Percentiles rank a stretch among this genome's conserved stretches.
phyloP scores from a whole-genome alignment of 2,797 vertebrate species.

The Botia almorhae region DNA sequence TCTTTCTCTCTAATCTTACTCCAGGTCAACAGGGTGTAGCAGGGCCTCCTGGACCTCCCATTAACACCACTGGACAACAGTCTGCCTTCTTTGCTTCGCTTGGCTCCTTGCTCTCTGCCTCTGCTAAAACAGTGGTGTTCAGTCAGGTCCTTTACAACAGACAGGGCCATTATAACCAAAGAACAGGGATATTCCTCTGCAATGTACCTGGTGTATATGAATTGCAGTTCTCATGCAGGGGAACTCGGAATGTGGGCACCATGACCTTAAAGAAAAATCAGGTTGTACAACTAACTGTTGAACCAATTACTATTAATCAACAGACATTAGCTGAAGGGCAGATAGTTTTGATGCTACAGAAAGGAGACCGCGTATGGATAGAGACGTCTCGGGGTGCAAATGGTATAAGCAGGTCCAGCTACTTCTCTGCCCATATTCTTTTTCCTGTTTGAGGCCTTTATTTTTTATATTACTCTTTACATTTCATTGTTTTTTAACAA shows the following conservation, averaged over 20 bases:
- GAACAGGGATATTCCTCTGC: slow-evolving; percentile 55
- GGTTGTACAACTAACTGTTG: neutral
- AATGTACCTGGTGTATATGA: slow-evolving; percentile 45
- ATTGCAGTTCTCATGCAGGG: slow-evolving; percentile 46
- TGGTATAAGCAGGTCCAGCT: slow-evolving; percentile 9
- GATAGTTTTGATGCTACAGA: slow-evolving; percentile 37
- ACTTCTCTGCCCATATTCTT: slow-evolving; percentile 38
- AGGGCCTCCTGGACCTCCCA: slow-evolving; percentile 29
- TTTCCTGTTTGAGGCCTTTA: slow-evolving; percentile 18
- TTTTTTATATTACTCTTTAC: neutral
- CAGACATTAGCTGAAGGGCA: slow-evolving; percentile 45
- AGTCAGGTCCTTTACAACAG: slow-evolving; percentile 54
- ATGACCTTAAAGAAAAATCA: slow-evolving; percentile 30
- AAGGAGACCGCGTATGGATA: slow-evolving; percentile 51
- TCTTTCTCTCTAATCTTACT: slow-evolving; percentile 42
- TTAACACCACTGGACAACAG: slow-evolving; percentile 34
- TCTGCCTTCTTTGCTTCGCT: slow-evolving; percentile 59
- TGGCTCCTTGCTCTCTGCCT: neutral
- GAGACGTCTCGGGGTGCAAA: neutral
- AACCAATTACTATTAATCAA: neutral
- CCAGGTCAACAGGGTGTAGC: slow-evolving; percentile 45
- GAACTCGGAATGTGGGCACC: slow-evolving; percentile 1
- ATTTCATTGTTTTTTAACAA: neutral
- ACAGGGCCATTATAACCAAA: slow-evolving; percentile 56
- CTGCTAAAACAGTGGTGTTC: slow-evolving; percentile 54